phyloP scores from a whole-genome alignment of 2,113 vertebrate species.

The Azemiops feae region DNA sequence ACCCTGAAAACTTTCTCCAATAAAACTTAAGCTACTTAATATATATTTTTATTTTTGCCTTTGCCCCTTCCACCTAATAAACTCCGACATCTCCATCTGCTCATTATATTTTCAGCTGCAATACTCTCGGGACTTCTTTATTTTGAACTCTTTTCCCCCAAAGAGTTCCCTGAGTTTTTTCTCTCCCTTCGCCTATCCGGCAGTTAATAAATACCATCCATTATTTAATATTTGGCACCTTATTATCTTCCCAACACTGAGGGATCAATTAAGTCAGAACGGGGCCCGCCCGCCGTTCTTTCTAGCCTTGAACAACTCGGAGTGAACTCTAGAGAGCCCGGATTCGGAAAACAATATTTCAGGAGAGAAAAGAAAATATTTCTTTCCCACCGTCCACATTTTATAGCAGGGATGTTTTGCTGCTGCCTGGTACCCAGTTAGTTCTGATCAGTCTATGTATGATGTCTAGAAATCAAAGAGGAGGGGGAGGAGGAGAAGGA shows the following conservation, averaged over 20 bases:
- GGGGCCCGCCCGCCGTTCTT: neutral
- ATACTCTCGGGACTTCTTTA: neutral
- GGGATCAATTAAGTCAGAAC: slow-evolving; percentile 13
- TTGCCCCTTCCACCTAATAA: too few relatives aligned
- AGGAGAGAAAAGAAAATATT: neutral
- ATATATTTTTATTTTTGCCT: too few relatives aligned
- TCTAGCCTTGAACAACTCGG: neutral
- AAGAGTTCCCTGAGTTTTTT: neutral
- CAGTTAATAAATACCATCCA: neutral
- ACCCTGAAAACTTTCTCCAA: too few relatives aligned
- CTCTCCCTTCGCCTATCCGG: neutral
- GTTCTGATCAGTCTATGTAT: neutral
- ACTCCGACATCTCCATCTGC: neutral
- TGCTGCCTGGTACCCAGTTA: neutral
- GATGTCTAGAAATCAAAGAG: neutral
- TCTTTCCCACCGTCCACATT: neutral
- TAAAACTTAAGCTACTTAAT: too few relatives aligned
- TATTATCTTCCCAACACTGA: neutral
- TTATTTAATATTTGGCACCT: neutral
- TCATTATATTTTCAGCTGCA: neutral
- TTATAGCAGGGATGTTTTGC: neutral
- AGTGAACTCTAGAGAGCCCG: neutral
- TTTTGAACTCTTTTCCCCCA: neutral
- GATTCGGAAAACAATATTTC: neutral
- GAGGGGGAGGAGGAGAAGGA: neutral